Percentiles rank a stretch among this genome's conserved stretches.
These are phyloP conservation scores for Oopsacas minuta DNA, from an alignment of 37 sponge, comb jelly and placozoan species.

Conservation along the genomic window DNA sequence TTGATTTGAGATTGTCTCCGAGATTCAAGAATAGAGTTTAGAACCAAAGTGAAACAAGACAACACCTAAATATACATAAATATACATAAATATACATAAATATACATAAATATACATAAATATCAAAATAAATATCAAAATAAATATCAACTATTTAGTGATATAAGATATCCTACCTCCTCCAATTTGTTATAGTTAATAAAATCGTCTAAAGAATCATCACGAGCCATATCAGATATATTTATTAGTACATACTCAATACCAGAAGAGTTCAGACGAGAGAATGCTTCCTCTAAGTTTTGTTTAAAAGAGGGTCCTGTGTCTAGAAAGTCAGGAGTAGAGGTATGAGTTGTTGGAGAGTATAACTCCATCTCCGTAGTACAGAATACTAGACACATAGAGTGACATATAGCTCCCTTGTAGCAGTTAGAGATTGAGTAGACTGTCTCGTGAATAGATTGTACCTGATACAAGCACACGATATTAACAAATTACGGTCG, in stretches of 20 bases:
- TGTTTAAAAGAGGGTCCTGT: background rate
- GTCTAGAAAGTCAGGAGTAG: background rate
- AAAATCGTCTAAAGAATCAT: background rate
- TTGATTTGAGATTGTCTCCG: background rate
- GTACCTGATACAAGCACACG: background rate
- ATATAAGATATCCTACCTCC: too few species aligned
- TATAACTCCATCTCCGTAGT: background rate
- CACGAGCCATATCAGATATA: background rate
- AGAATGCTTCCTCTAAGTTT: background rate
- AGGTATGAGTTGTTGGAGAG: background rate
- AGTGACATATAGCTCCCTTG: background rate
- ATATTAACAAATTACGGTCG: too few species aligned
- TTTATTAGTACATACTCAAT: background rate
- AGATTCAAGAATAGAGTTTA: background rate
- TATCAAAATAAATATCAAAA: background rate
- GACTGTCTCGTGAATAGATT: background rate
- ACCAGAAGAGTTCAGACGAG: background rate
- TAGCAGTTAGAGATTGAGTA: constrained; percentile 18
- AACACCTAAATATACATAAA: too few species aligned
- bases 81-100: too few species aligned
- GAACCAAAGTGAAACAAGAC: background rate
- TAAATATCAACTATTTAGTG: too few species aligned
- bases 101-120: background rate
- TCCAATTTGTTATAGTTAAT: background rate
- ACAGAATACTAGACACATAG: background rate